Evolutionary conservation across 2,888 invertebrate species (phyloP), one percentile per base, ranked within the genome.

Genomic region (Sarcophaga subvicina): DNA sequence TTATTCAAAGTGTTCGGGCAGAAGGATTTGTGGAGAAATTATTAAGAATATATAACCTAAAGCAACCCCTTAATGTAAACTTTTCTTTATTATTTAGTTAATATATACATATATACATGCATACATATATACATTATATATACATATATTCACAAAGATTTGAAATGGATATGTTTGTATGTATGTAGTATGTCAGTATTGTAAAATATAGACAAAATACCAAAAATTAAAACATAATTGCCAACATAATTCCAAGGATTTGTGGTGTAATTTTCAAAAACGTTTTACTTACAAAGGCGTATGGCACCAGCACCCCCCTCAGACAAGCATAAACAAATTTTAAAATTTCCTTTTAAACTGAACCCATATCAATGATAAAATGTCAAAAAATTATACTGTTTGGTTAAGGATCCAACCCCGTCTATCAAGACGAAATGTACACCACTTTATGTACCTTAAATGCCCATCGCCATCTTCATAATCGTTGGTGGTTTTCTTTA

Each of bases 361-460:
- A 85, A 85, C 82, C 85, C 82, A 79, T 70, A 64, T 85, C 85
- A 85, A 79, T 79, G 63, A 75, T 64, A 85, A 86, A 83, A 79
- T 86, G 86, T 76, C 82, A 83, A 80, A 64, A 72, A 80, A 72
- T 84, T 71, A 54, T 67, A 77, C 59, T 64, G 59, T 63, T 80
- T 83, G 80, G 71, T 72, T 79, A 72, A 72, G 72, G 71, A 63
- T 63, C 54, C 22, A 54, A 37, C 37, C 10, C 64, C 45, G 54
- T 14, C 12, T 54, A 70, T 60, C 27, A 75, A 49, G 37, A 60
- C 6, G 5, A 70, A 69, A 78, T 62, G 12, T 64, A 83, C 59
- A 83, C 62, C 60, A 60, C 17, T 14, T 37, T 37, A 6, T 54
- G 10, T 54, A 54, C 17, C 54, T 54, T 54, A 54, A 54, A 54